These are phyloP conservation scores for Diaperis boleti DNA, from an alignment of 2,888 invertebrate genomes.

Conservation along the genomic window DNA sequence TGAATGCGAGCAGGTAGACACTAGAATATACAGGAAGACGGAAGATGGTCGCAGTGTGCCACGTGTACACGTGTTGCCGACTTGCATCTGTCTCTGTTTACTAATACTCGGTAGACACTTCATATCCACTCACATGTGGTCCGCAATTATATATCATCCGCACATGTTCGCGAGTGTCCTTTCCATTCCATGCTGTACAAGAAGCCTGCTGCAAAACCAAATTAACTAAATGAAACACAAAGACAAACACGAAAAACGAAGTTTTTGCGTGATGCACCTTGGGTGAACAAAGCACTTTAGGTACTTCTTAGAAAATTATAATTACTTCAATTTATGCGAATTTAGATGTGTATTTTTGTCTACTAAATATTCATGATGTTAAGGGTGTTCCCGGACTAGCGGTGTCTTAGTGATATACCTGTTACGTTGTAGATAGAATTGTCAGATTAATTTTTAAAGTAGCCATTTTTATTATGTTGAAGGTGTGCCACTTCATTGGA, in stretches of 20 bases:
- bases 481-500: conserved; percentile 44
- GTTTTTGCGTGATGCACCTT: conserved; percentile 31
- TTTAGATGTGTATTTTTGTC: conserved; percentile 18
- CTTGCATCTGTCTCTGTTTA: conserved; percentile 54
- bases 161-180: conserved; percentile 28
- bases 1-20: conserved; percentile 46
- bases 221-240: conserved; percentile 4
- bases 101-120: conserved; percentile 50
- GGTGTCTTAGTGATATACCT: conserved; percentile 46
- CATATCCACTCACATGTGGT: conserved; percentile 53
- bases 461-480: conserved; percentile 44
- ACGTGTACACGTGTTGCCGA: conserved; percentile 53
- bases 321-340: conserved; percentile 15
- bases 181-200: conserved; percentile 27
- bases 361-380: conserved; percentile 27
- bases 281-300: conserved; percentile 8
- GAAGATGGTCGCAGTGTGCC: conserved; percentile 51
- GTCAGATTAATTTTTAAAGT: conserved; percentile 48
- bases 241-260: no score
- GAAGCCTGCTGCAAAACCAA: conserved; percentile 6
- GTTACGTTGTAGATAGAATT: conserved; percentile 47
- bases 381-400: conserved; percentile 36
- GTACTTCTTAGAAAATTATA: no score
- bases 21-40: conserved; percentile 46
- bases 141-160: conserved; percentile 45